A percentile compares a stretch with the other conserved stretches of the same genome.
These are phyloP conservation scores for Tetrao urogallus DNA, from an alignment of 2,113 vertebrate species.

Conservation along the genomic window DNA sequence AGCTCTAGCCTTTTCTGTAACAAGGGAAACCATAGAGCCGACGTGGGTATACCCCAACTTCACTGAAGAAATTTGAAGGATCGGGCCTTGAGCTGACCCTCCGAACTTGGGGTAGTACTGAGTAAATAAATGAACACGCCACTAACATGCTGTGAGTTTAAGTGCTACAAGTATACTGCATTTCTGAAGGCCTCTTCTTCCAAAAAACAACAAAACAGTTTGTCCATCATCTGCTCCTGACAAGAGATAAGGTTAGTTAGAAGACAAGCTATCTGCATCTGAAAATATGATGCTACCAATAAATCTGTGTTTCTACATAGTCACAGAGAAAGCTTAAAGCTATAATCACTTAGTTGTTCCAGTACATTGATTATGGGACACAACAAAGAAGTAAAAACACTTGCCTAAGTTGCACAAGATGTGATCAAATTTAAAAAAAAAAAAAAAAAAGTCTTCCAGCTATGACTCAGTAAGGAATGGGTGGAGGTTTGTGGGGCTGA, in stretches of 20 bases:
- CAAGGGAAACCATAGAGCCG: rapidly evolving
- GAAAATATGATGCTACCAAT: background rate
- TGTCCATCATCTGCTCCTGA: background rate
- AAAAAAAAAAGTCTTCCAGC: background rate
- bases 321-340: background rate
- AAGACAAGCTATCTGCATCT: background rate
- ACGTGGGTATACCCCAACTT: background rate
- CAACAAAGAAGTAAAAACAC: background rate
- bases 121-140: background rate
- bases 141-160: background rate
- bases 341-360: background rate
- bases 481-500: background rate
- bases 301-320: background rate
- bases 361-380: background rate
- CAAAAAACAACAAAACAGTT: background rate
- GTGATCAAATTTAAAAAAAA: background rate
- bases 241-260: background rate
- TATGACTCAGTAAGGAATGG: background rate
- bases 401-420: background rate
- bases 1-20: background rate
- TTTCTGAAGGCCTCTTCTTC: background rate
- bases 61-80: background rate
- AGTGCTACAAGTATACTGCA: background rate
- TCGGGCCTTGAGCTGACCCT: background rate
- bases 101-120: background rate